Percentiles rank a stretch among this genome's conserved stretches.
phyloP scores from a whole-genome alignment of 2,888 invertebrate species.

The Caenorhabditis sp. region DNA sequence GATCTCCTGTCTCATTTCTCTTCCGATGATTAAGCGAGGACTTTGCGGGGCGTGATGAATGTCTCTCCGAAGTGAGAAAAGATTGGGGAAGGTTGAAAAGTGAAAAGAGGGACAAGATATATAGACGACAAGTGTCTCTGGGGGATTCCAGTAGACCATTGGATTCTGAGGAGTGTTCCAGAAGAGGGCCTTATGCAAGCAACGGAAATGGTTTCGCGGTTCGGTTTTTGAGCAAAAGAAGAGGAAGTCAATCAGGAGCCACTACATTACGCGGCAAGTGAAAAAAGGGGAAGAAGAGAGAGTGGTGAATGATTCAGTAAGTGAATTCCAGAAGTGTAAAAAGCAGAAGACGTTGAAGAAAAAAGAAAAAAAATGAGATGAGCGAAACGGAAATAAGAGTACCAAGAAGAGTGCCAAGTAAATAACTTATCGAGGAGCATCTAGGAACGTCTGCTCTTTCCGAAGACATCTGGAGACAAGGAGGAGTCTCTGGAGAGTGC shows the following conservation, averaged over 20 bases:
- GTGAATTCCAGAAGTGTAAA: constrained; percentile 58
- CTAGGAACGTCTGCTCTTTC: constrained; percentile 26
- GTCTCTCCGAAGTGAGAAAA: constrained; percentile 23
- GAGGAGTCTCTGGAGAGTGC: constrained; percentile 11
- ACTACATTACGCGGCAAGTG: constrained; percentile 55
- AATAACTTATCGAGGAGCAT: constrained; percentile 31
- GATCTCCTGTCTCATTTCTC: constrained; percentile 30
- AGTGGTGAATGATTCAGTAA: constrained; percentile 62
- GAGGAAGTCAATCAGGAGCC: constrained; percentile 57
- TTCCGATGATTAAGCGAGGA: constrained; percentile 40
- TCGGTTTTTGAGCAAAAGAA: constrained; percentile 46
- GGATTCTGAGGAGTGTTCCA: constrained; percentile 49
- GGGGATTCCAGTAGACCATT: constrained; percentile 43
- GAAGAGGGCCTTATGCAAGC: constrained; percentile 12
- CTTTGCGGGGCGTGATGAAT: constrained; percentile 17
- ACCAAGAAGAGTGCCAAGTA: constrained; percentile 43
- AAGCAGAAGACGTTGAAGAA: constrained; percentile 34
- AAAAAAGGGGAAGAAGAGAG: constrained; percentile 11
- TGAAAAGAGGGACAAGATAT: constrained; percentile 34
- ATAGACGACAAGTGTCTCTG: constrained; percentile 50
- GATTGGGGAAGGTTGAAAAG: constrained; percentile 45
- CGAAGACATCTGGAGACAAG: constrained; percentile 42
- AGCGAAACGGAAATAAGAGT: constrained; percentile 29
- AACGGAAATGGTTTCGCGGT: constrained; percentile 46
- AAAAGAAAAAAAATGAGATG: constrained; percentile 15